Conservation (phyloP, 2,113 vertebrate genomes). For the Embiotoca jacksoni region DNA sequence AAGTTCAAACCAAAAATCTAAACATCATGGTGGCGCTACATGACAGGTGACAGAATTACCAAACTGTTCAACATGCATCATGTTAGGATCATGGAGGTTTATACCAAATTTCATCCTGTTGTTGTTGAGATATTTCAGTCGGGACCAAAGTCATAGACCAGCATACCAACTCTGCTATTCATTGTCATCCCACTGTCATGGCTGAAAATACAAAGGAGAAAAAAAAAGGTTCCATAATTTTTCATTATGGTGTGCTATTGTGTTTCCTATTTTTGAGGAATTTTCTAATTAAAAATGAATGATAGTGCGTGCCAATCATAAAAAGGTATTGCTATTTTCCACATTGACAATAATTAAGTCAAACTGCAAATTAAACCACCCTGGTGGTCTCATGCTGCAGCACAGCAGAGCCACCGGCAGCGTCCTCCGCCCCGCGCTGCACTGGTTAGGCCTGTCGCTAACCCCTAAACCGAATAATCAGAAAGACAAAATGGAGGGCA, state of each 20-base stretch:
- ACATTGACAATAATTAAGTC: constrained; percentile 68
- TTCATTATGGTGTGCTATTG: constrained; percentile 18
- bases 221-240: constrained; percentile 16
- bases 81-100: too few relatives aligned
- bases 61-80: too few relatives aligned
- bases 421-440: constrained; percentile 43
- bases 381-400: constrained; percentile 64
- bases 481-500: constrained; percentile 73
- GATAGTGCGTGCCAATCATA: constrained; percentile 49
- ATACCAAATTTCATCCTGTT: too few relatives aligned
- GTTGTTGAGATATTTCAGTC: not conserved
- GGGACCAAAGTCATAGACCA: not conserved
- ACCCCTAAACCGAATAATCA: constrained; percentile 71
- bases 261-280: constrained; percentile 34
- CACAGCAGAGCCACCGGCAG: constrained; percentile 44
- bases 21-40: too few relatives aligned
- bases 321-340: constrained; percentile 54
- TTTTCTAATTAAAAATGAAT: constrained; percentile 63
- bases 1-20: not conserved
- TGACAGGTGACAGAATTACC: too few relatives aligned
- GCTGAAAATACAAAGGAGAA: too few relatives aligned
- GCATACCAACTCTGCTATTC: not conserved
- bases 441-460: constrained; percentile 73
- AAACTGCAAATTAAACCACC: constrained; percentile 68
- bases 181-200: not conserved